Percentiles rank a stretch among this genome's conserved stretches.
Conservation (phyloP, 2,797 vertebrate genomes). For the Myripristis murdjan region DNA sequence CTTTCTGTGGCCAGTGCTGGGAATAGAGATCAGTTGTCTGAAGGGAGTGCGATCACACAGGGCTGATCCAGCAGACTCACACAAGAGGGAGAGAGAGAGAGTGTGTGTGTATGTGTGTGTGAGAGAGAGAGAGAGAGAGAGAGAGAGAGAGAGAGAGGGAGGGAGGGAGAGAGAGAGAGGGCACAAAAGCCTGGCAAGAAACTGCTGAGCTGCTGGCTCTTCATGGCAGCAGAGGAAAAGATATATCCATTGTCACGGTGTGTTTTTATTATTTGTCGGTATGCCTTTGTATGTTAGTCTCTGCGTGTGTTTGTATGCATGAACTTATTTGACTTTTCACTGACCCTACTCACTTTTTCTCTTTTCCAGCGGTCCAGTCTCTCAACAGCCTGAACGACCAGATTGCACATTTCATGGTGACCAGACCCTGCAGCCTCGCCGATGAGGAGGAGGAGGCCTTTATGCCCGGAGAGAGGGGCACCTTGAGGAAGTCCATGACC, state of each 20-base stretch:
- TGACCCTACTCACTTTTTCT: slow-evolving; percentile 34
- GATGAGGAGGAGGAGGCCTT: slow-evolving; percentile 89
- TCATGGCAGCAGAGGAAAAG: slow-evolving; percentile 9
- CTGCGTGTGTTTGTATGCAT: background rate
- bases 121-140: too few relatives aligned
- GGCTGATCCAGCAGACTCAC: slow-evolving; percentile 46
- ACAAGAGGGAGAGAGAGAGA: too few relatives aligned
- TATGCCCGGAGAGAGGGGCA: slow-evolving; percentile 90
- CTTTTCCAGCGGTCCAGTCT: slow-evolving; percentile 90
- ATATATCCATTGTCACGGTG: background rate
- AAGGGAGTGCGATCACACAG: slow-evolving; percentile 61
- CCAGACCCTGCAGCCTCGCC: slow-evolving; percentile 88
- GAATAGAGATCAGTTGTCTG: slow-evolving; percentile 47
- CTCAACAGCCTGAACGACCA: slow-evolving; percentile 96
- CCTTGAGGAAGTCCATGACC: slow-evolving; percentile 92
- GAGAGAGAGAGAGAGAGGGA: too few relatives aligned
- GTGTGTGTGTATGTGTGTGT: too few relatives aligned
- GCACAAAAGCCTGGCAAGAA: slow-evolving; percentile 2
- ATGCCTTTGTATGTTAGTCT: slow-evolving; percentile 1
- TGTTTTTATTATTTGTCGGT: slow-evolving; percentile 6
- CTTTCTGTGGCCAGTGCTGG: slow-evolving; percentile 10
- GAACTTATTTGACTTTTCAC: background rate
- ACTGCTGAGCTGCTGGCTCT: slow-evolving; percentile 8
- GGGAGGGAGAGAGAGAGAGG: background rate
- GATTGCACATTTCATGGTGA: slow-evolving; percentile 94